A percentile compares a stretch with the other conserved stretches of the same genome.
Conservation (phyloP, 2,113 vertebrate genomes). For the Oreochromis spilurus region DNA sequence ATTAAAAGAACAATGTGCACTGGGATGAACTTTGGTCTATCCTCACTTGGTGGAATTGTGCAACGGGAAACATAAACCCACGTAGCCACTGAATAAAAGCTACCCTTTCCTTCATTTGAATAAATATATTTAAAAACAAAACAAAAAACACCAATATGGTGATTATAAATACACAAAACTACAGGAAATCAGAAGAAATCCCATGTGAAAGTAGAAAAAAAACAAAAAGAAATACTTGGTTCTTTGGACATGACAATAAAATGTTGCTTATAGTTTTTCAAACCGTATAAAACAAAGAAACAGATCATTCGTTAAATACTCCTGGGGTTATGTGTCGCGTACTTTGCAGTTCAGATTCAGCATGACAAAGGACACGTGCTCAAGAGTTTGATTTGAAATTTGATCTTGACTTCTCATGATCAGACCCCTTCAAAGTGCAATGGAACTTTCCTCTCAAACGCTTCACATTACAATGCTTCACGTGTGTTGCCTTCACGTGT, state of each 20-base stretch:
- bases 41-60: constrained; percentile 44
- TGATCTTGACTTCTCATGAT: neutral
- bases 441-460: neutral
- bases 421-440: neutral
- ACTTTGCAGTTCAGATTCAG: neutral
- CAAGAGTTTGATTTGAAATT: constrained; percentile 10
- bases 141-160: constrained; percentile 74
- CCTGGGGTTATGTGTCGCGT: neutral
- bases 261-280: neutral
- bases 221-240: neutral
- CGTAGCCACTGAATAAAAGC: constrained; percentile 15
- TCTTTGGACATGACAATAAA: constrained; percentile 15
- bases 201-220: neutral
- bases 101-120: constrained; percentile 49
- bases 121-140: constrained; percentile 36
- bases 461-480: constrained; percentile 3
- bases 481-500: neutral
- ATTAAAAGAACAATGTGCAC: constrained; percentile 14
- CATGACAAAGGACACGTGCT: neutral
- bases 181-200: constrained; percentile 10
- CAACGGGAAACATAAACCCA: constrained; percentile 40
- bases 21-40: constrained; percentile 26
- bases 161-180: constrained; percentile 46
- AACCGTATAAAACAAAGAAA: constrained; percentile 29
- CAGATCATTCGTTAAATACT: constrained; percentile 15